These are phyloP conservation scores for Iselma pallidipennis DNA, from an alignment of 2,888 invertebrate species.

Conservation along the genomic window DNA sequence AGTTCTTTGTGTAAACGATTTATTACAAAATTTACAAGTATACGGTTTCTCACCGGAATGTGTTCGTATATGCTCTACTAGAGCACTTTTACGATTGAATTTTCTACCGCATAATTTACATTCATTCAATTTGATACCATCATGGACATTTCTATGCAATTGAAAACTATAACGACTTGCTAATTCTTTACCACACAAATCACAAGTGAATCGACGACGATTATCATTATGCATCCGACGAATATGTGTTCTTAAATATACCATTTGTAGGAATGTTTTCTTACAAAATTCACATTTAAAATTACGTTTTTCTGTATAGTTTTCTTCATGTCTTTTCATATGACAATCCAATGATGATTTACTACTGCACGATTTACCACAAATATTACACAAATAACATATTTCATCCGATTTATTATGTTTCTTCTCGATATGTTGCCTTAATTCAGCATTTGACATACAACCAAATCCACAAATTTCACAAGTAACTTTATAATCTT, in stretches of 20 bases:
- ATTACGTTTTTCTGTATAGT: neutral
- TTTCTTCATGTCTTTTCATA: neutral
- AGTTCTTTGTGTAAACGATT: slow-evolving; percentile 47
- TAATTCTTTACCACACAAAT: slow-evolving; percentile 40
- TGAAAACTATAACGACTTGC: too few species aligned
- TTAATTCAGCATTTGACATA: neutral
- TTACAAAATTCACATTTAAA: slow-evolving; percentile 10
- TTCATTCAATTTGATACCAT: slow-evolving; percentile 41
- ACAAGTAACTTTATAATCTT: neutral
- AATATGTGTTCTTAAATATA: neutral
- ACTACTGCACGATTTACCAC: neutral
- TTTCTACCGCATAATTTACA: slow-evolving; percentile 54
- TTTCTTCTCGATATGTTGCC: neutral
- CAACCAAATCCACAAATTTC: neutral
- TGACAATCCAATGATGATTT: neutral
- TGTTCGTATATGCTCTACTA: slow-evolving; percentile 52
- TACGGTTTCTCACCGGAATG: slow-evolving; percentile 53
- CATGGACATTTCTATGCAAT: slow-evolving; percentile 56
- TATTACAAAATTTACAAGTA: slow-evolving; percentile 45
- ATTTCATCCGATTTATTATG: slow-evolving; percentile 14
- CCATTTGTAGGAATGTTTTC: neutral
- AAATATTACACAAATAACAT: slow-evolving; percentile 33
- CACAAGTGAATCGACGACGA: slow-evolving; percentile 28
- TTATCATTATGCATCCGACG: neutral
- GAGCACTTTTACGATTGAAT: slow-evolving; percentile 50